A percentile compares a stretch with the other conserved stretches of the same genome.
Evolutionary conservation across 2,888 invertebrate genomes (phyloP).

Genomic region (Drosophila stalkeri): DNA sequence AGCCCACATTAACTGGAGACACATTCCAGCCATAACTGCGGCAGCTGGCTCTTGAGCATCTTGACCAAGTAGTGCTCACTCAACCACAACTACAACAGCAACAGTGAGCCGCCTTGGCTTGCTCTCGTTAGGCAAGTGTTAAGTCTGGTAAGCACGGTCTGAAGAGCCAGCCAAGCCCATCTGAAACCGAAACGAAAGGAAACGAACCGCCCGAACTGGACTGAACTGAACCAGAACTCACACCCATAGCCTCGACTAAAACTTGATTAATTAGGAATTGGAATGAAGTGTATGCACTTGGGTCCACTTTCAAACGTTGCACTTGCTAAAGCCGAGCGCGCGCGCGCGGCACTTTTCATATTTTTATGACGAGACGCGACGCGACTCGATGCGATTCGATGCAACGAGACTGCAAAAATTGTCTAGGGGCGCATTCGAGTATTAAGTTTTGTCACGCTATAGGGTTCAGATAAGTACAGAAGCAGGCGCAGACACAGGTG

Average conservation of each 20-base stretch:
- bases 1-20: neutral
- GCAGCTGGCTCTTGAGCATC: conserved; percentile 15
- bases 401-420: conserved; percentile 49
- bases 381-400: neutral
- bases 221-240: neutral
- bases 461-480: conserved; percentile 28
- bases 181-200: neutral
- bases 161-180: conserved; percentile 2
- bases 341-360: conserved; percentile 68
- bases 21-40: neutral
- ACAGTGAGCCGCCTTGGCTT: conserved; percentile 16
- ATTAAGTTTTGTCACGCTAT: conserved; percentile 81
- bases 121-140: conserved; percentile 43
- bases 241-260: conserved; percentile 5
- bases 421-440: conserved; percentile 77
- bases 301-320: conserved; percentile 34
- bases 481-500: conserved; percentile 13
- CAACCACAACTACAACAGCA: conserved; percentile 48
- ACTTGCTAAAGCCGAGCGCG: conserved; percentile 16
- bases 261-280: conserved; percentile 76
- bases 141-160: conserved; percentile 32
- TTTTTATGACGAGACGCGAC: conserved; percentile 51
- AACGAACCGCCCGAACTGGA: neutral
- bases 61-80: conserved; percentile 41
- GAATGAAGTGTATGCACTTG: conserved; percentile 45